phyloP scores from a whole-genome alignment of 2,888 invertebrate species.

The Morpho helenor region DNA sequence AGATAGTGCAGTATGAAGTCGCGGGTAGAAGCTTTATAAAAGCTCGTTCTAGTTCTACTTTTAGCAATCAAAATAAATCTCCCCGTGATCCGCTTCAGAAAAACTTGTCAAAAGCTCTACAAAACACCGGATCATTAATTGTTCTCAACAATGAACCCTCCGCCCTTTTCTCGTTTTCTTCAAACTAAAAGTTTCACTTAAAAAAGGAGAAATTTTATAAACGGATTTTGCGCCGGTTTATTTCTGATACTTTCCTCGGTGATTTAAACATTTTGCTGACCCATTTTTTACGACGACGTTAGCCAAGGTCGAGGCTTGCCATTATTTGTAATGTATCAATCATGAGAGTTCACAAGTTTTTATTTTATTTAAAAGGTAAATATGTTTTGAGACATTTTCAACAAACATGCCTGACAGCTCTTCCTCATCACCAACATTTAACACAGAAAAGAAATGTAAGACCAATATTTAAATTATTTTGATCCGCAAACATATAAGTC shows the following conservation, averaged over 20 bases:
- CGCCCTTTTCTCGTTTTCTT: slow-evolving; percentile 13
- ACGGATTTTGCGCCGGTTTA: slow-evolving; percentile 1
- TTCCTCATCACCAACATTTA: no score
- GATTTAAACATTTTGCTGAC: slow-evolving; percentile 5
- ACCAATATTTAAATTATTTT: no score
- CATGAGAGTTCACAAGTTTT: no score
- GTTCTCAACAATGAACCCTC: slow-evolving; percentile 9
- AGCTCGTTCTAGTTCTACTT: no score
- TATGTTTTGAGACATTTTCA: no score
- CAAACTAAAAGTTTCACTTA: slow-evolving; percentile 5
- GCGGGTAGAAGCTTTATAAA: no score
- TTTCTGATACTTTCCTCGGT: neutral
- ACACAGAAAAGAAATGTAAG: no score
- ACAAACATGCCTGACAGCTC: no score
- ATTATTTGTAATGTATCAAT: neutral
- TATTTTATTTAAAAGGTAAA: neutral
- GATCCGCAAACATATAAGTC: no score
- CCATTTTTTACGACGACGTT: slow-evolving; percentile 1
- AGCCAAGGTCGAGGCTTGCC: neutral
- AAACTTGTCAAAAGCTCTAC: slow-evolving; percentile 2
- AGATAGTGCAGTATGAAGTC: neutral
- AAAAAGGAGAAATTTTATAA: neutral
- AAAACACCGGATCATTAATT: slow-evolving; percentile 9
- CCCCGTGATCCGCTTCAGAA: neutral
- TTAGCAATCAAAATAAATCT: neutral